These are phyloP conservation scores for Synanthedon andrenaeformis DNA, from an alignment of 2,888 invertebrate species.

Conservation along the genomic window DNA sequence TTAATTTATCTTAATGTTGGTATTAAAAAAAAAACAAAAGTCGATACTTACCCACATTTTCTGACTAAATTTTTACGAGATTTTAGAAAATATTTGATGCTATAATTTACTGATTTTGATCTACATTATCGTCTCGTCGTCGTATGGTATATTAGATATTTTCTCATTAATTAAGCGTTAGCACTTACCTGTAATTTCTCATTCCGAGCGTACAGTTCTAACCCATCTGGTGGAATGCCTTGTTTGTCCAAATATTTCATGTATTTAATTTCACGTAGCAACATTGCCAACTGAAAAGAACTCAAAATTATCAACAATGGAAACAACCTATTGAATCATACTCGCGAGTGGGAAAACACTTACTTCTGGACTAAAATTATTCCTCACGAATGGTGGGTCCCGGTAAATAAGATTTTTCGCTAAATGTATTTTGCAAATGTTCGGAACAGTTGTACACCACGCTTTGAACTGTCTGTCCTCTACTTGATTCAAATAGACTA, in stretches of 20 bases:
- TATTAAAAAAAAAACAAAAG: too few relatives aligned
- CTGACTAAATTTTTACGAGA: too few relatives aligned
- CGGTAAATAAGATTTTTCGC: constrained; percentile 72
- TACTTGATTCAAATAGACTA: constrained; percentile 72
- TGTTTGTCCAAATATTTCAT: constrained; percentile 76
- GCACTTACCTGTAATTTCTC: constrained; percentile 74
- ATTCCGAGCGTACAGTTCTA: constrained; percentile 74
- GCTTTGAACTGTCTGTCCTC: constrained; percentile 73
- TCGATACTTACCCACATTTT: too few relatives aligned
- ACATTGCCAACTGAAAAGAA: constrained; percentile 71
- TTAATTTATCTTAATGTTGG: too few relatives aligned
- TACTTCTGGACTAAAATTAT: constrained; percentile 78
- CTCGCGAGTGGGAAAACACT: constrained; percentile 2
- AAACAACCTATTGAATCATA: background rate
- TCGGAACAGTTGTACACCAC: constrained; percentile 78
- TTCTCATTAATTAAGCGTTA: too few relatives aligned
- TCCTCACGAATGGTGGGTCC: constrained; percentile 63
- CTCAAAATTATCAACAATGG: background rate
- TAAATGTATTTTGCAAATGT: constrained; percentile 73
- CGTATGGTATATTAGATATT: too few relatives aligned
- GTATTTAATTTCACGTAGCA: constrained; percentile 86
- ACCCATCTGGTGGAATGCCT: constrained; percentile 72
- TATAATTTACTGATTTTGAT: too few relatives aligned
- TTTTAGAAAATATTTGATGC: too few relatives aligned
- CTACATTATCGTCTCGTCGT: too few relatives aligned